Conservation (phyloP, 37 sponge, comb jelly and placozoan species). For the Petrosia ficiformis region DNA sequence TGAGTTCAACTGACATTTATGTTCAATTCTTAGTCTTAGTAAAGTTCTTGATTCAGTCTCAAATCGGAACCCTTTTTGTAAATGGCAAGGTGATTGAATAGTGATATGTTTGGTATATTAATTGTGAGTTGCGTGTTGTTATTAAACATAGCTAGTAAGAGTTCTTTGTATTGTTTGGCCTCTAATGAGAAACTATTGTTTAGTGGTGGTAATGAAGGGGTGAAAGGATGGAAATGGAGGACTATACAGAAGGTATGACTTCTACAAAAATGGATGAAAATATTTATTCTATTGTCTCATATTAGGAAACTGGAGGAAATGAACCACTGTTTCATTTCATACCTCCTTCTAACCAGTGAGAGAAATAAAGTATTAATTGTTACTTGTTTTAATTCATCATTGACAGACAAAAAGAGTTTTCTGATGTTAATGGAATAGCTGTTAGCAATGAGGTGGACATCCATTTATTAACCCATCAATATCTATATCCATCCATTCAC, state of each 20-base stretch:
- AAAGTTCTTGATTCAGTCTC: conserved; percentile 17
- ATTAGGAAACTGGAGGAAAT: background rate
- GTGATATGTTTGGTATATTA: background rate
- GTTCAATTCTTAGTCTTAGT: conserved; percentile 31
- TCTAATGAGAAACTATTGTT: conserved; percentile 24
- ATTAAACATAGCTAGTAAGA: conserved; percentile 11
- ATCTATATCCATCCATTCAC: too few species aligned
- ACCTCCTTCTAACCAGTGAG: background rate
- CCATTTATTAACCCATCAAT: too few species aligned
- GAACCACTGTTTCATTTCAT: background rate
- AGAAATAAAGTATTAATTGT: background rate
- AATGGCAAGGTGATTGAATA: background rate
- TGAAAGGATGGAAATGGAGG: conserved; percentile 54
- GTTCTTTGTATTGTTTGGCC: conserved; percentile 38
- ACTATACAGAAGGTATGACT: conserved; percentile 15
- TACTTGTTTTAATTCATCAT: background rate
- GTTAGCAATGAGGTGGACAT: too few species aligned
- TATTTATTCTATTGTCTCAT: too few species aligned
- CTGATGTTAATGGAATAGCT: conserved; percentile 8
- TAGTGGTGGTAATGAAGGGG: conserved; percentile 44
- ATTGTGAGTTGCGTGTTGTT: conserved; percentile 2
- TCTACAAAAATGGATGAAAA: background rate
- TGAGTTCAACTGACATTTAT: too few species aligned
- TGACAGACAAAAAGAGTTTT: background rate
- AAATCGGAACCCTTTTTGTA: background rate